Base-by-base conservation (phyloP, 92 coral and sea anemone genomes). In the Parazoanthus darwini region DNA sequence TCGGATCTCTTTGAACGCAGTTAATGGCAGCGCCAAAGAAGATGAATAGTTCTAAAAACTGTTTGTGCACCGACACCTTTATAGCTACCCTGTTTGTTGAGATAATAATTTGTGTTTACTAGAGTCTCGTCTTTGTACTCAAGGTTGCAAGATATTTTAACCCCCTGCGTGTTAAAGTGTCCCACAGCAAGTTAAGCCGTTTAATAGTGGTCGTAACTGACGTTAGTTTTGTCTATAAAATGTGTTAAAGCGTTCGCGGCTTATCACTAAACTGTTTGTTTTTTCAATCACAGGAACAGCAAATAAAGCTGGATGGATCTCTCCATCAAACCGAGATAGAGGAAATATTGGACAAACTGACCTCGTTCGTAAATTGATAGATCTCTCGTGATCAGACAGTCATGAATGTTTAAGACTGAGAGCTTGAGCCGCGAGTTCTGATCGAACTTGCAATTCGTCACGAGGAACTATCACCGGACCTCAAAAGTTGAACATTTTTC, bases 181-280 rank as follows among this genome's bases (percentile, higher is more conserved):
- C 26, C 26, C n/a, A 18, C 26, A 63, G 66, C 51, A 48, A 48
- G 59, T 54, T 63, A 63, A 63, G 25, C 26, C 26, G 22, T 63
- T 63, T 5, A n/a, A n/a, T n/a, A 22, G 26, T 18, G 15, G 70
- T 63, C 4, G 16, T 54, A 20, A 14, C n/a, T 63, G 70, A 63
- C 70, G 25, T 20, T 13, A n/a, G 37, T 8, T 25, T 25, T 50
- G 22, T 50, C 35, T 78, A 67, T 10, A 23, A 78, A 78, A 78
- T 9, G 81, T 44, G 35, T 77, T 4, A 42, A 77, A 54, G 54
- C 48, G 33, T 43, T 42, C 25, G 66, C 35, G 38, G 42, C 65
- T 78, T 78, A 46, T 46, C 82, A 16, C 66, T 50, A 78, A 78
- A 25, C 5, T 78, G n/a, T 78, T 78, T 78, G 66, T 78, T 78